These are phyloP conservation scores for Zaprionus ghesquierei DNA, from an alignment of 1,140 invertebrate genomes.

Conservation along the genomic window DNA sequence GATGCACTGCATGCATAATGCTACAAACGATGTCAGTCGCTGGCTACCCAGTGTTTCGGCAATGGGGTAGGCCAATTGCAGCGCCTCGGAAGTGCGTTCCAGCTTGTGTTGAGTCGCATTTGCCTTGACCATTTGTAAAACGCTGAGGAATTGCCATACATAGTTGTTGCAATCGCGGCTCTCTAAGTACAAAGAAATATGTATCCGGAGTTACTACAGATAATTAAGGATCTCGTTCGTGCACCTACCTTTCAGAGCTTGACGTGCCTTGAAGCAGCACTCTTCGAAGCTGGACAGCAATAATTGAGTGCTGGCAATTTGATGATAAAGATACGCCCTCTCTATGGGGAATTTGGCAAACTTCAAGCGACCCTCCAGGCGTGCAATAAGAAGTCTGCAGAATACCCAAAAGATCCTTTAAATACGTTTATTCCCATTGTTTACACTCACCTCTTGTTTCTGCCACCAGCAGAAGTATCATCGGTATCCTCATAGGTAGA, in stretches of 20 bases:
- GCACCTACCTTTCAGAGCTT: constrained; percentile 47
- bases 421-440: neutral
- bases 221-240: neutral
- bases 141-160: constrained; percentile 60
- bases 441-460: neutral
- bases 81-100: constrained; percentile 52
- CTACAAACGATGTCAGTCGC: constrained; percentile 21
- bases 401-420: neutral
- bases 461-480: neutral
- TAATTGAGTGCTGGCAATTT: constrained; percentile 57
- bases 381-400: constrained; percentile 23
- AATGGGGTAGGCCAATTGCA: constrained; percentile 46
- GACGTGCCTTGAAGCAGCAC: constrained; percentile 59
- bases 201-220: neutral
- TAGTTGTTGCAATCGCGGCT: constrained; percentile 50
- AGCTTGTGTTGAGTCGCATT: constrained; percentile 60
- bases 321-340: constrained; percentile 66
- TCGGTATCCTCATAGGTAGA: constrained; percentile 51
- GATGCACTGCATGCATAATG: constrained; percentile 34
- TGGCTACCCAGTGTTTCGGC: constrained; percentile 21
- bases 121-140: constrained; percentile 61
- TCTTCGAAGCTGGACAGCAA: constrained; percentile 59
- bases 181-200: constrained; percentile 14
- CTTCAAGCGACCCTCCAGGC: constrained; percentile 58
- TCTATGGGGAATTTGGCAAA: constrained; percentile 72